Evolutionary conservation across 2,888 invertebrate species (phyloP), one percentile per base, ranked within the genome.

Genomic region (Villa cingulata): DNA sequence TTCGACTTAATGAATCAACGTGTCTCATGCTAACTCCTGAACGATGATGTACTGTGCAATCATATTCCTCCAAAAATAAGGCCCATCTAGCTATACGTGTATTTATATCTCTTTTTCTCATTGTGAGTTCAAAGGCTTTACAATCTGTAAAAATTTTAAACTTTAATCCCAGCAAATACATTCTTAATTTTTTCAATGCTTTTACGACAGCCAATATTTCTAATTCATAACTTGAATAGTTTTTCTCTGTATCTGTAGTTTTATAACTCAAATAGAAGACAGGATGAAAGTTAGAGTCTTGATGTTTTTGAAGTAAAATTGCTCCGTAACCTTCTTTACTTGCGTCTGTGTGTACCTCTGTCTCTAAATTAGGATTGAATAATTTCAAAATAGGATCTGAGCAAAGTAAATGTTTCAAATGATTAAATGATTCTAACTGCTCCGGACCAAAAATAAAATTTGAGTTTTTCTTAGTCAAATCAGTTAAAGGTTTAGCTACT

Each of bases 301-400:
- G 2, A 19, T 49, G 41, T n/a, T 27, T 47, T 44, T 58, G 57
- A 37, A 58, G 14, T n/a, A 58, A 37, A 15, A 60, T 50, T 15
- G 57, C 52, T 10, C 59, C 60, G 49, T 50, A 58, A 3, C 59
- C 59, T 2, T 27, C 14, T 3, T 50, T 18, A 48, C 57, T 56
- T 3, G 59, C 61, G 48, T 62, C 60, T 18, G 54, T 56, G 49
- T 60, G 60, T 39, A 61, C 46, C 48, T 61, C 57, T 14, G 58
- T 61, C 17, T 48, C 48, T 37, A 39, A 20, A 18, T 40, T 20
- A 7, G 57, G 57, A 10, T 49, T 47, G 51, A 41, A 65, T 4
- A 64, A 41, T 6, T 55, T 53, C 16, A 64, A 48, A n/a, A 62
- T 49, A 27, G 54, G 57, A 40, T 52, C 16, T 23, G 40, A 37